Evolutionary conservation across 2,888 invertebrate species (phyloP), one percentile per base, ranked within the genome.

Genomic region (Oithona nana): DNA sequence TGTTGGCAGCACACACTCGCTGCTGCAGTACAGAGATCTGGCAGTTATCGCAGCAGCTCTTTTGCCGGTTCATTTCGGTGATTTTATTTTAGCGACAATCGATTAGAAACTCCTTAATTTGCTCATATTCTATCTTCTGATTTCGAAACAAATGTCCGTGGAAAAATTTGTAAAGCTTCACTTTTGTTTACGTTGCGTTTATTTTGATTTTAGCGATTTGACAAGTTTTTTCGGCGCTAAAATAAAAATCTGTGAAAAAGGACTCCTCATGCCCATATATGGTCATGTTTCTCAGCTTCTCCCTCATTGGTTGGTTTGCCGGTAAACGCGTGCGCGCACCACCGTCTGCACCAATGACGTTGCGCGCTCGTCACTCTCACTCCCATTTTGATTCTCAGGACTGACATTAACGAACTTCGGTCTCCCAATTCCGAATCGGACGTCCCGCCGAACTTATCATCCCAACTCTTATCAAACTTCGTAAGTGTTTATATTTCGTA

Each of bases 271-370:
- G 3, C 20, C 57, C 57, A 24, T 57, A 57, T 57, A 57, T 57
- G 57, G 57, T 57, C 57, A 57, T 57, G 57, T 57, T 54, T 54
- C 51, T 28, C 22, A 59, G 6, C 24, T 39, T n/a, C 22, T 11
- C 4, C 20, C 59, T 49, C 24, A 31, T 54, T 59, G 29, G 49
- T 59, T 29, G 51, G 39, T 39, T 39, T 39, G 39, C 39, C 39
- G 39, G 39, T 39, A 39, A 39, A 39, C 39, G 39, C 39, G 39
- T 16, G 39, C 39, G 16, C 39, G 39, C 16, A 11, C 39, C 39
- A 6, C 8, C 39, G 39, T 39, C 16, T 6, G 39, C n/a, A n/a
- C 39, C 39, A 39, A 39, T 39, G 39, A 39, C n/a, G 39, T 11
- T 6, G 8, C 39, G 39, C 6, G 39, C 8, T 11, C 6, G 8